Evolutionary conservation across 2,888 invertebrate species (phyloP).

Genomic region (Mimumesa dahlbomi): DNA sequence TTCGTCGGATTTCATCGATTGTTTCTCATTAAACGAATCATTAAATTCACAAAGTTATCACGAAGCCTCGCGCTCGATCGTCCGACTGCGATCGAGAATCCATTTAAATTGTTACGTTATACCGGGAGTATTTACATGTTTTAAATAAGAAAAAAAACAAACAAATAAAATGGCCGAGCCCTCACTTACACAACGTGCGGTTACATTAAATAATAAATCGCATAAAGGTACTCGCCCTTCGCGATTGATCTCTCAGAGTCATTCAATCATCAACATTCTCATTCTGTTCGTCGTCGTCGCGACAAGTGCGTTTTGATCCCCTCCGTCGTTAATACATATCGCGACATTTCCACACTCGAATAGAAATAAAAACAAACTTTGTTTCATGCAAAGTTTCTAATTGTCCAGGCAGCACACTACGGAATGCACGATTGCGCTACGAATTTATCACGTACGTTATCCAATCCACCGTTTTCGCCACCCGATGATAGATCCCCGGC

Average conservation of each 20-base stretch:
- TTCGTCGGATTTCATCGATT: too few relatives aligned
- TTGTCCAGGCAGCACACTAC: constrained; percentile 17
- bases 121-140: constrained; percentile 1
- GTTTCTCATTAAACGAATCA: too few relatives aligned
- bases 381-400: constrained; percentile 60
- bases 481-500: constrained; percentile 96
- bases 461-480: constrained; percentile 97
- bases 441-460: constrained; percentile 86
- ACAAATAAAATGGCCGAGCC: constrained; percentile 12
- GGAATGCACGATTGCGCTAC: constrained; percentile 66
- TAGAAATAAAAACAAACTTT: constrained; percentile 47
- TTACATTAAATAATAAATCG: not conserved
- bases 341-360: not conserved
- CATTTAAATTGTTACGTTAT: not conserved
- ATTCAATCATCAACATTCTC: too few relatives aligned
- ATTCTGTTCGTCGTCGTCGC: not conserved
- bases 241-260: too few relatives aligned
- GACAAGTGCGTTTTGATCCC: not conserved
- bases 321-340: not conserved
- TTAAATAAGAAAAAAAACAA: too few relatives aligned
- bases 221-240: too few relatives aligned
- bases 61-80: not conserved
- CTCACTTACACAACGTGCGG: not conserved
- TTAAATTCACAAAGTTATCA: too few relatives aligned
- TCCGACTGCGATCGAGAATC: not conserved